These are phyloP conservation scores for Volucella inflata DNA, from an alignment of 2,888 invertebrate genomes.

Conservation along the genomic window DNA sequence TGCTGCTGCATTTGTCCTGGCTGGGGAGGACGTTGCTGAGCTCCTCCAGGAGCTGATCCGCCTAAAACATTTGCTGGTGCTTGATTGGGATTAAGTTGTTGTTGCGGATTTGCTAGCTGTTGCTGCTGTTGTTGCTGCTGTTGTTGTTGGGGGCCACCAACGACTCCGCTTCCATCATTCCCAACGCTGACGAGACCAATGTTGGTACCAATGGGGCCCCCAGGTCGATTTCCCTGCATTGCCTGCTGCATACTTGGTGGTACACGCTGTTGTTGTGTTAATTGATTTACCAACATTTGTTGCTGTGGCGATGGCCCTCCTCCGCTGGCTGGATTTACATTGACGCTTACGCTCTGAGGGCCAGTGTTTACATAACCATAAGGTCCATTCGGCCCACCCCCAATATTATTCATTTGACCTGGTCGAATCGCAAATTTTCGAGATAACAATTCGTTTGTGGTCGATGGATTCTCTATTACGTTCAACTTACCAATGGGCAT, in stretches of 20 bases:
- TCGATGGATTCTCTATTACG: constrained; percentile 75
- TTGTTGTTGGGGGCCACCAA: constrained; percentile 84
- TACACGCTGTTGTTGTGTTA: constrained; percentile 81
- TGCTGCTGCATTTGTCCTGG: constrained; percentile 85
- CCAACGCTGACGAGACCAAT: constrained; percentile 85
- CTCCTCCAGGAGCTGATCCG: constrained; percentile 85
- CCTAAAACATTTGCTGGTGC: constrained; percentile 88
- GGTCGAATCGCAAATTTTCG: constrained; percentile 77
- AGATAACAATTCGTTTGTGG: constrained; percentile 75
- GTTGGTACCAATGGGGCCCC: constrained; percentile 84
- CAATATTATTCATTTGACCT: constrained; percentile 83
- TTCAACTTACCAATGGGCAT: constrained; percentile 82
- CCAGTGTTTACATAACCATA: constrained; percentile 80
- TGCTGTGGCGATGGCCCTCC: constrained; percentile 78
- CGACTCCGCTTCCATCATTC: constrained; percentile 87
- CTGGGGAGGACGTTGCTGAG: constrained; percentile 85
- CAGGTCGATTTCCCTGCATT: constrained; percentile 83
- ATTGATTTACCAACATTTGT: constrained; percentile 81
- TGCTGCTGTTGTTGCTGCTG: constrained; percentile 85
- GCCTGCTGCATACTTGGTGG: constrained; percentile 81
- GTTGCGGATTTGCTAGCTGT: constrained; percentile 84
- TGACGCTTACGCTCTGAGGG: constrained; percentile 78
- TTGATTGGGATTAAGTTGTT: constrained; percentile 84
- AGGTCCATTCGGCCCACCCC: constrained; percentile 79
- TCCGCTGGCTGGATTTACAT: constrained; percentile 69